phyloP scores from a whole-genome alignment of 2,797 vertebrate species.

The Crax fasciolata region DNA sequence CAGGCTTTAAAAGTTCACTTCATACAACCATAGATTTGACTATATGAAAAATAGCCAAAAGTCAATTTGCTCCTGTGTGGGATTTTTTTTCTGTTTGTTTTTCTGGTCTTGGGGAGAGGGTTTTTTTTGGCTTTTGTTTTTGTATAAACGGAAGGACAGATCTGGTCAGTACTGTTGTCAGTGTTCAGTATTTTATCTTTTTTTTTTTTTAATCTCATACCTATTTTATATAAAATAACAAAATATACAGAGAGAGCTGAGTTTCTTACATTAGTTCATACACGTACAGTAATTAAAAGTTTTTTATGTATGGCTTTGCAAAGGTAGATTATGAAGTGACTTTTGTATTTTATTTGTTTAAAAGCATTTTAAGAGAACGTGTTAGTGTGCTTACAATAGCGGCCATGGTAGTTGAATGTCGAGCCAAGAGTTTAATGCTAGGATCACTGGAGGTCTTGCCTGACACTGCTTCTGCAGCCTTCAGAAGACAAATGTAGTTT shows the following conservation, averaged over 20 bases:
- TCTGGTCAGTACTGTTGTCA: conserved; percentile 76
- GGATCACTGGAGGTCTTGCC: conserved; percentile 87
- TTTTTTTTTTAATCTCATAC: conserved; percentile 82
- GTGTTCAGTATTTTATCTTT: conserved; percentile 80
- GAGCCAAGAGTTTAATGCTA: conserved; percentile 90
- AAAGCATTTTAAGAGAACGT: conserved; percentile 93
- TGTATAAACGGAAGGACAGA: conserved; percentile 79
- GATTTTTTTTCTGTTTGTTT: conserved; percentile 75
- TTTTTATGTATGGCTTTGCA: conserved; percentile 97
- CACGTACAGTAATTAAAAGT: conserved; percentile 86
- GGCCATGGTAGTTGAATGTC: conserved; percentile 92
- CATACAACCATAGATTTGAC: conserved; percentile 79
- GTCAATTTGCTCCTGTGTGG: conserved; percentile 76
- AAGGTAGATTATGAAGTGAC: conserved; percentile 91
- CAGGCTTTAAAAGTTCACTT: conserved; percentile 80
- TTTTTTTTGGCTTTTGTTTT: conserved; percentile 44
- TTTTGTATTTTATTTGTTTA: conserved; percentile 89
- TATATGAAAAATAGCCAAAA: conserved; percentile 83
- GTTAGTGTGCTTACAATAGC: conserved; percentile 94
- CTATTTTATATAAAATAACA: conserved; percentile 93
- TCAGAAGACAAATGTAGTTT: conserved; percentile 92
- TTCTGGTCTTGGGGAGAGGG: conserved; percentile 16
- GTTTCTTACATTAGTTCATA: conserved; percentile 91
- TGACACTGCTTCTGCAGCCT: conserved; percentile 90
- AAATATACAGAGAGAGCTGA: conserved; percentile 94